phyloP scores from a whole-genome alignment of 2,113 vertebrate species.

The Megaceryle torquata region DNA sequence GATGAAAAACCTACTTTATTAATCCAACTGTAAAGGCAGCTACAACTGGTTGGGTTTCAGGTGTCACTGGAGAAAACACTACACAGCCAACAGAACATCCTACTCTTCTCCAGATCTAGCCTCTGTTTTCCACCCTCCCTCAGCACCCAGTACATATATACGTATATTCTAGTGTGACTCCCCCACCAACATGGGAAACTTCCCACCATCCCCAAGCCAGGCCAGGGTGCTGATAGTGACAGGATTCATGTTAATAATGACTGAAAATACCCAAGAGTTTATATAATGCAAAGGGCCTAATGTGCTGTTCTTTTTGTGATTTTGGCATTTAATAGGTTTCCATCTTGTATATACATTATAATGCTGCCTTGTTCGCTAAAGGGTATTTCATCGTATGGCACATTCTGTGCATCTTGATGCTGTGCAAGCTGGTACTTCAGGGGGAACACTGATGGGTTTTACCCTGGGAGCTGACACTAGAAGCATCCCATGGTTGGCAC shows the following conservation, averaged over 20 bases:
- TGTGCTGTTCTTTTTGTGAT: background rate
- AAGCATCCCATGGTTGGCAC: background rate
- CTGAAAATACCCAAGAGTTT: background rate
- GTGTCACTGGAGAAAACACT: background rate
- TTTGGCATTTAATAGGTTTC: background rate
- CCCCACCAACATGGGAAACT: background rate
- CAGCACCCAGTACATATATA: background rate
- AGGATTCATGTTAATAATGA: background rate
- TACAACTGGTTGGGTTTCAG: background rate
- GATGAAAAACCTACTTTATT: background rate
- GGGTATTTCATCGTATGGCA: background rate
- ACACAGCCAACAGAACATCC: background rate
- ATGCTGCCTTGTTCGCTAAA: background rate
- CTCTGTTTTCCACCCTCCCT: background rate
- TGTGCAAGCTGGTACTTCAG: background rate
- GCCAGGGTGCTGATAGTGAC: accelerated
- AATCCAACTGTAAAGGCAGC: background rate
- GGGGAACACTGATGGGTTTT: background rate
- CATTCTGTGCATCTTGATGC: background rate
- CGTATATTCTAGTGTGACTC: accelerated
- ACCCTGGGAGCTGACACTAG: background rate
- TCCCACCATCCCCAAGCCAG: background rate
- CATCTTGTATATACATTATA: background rate
- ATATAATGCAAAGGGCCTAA: accelerated
- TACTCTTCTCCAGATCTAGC: background rate